A percentile compares a stretch with the other conserved stretches of the same genome.
Conservation (phyloP, 2,797 vertebrate genomes). For the Brachyrhaphis roseni region DNA sequence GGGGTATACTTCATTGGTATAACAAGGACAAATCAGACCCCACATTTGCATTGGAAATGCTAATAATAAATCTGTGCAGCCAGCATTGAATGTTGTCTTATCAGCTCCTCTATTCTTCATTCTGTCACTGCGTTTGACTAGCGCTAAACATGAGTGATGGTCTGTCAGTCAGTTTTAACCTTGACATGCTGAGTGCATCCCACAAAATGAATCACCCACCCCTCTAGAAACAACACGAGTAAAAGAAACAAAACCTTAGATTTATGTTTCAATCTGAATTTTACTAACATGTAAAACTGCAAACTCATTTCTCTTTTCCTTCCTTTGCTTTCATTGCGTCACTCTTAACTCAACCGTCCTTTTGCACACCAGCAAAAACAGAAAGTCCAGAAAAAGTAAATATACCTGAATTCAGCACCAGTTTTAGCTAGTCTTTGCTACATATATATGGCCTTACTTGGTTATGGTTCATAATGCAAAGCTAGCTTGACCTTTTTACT, state of each 20-base stretch:
- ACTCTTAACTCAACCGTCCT: background rate
- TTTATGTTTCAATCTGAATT: background rate
- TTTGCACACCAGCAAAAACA: background rate
- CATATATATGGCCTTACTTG: background rate
- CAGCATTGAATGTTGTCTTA: slow-evolving; percentile 11
- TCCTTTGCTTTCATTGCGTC: background rate
- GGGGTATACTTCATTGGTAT: slow-evolving; percentile 4
- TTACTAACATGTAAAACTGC: background rate
- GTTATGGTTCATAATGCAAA: background rate
- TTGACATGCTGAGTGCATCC: background rate
- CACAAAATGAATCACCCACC: background rate
- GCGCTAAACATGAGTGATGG: slow-evolving; percentile 3
- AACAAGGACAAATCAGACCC: slow-evolving; percentile 8
- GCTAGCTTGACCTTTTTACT: background rate
- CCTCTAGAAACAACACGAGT: background rate
- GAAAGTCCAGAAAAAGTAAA: background rate
- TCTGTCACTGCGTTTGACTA: slow-evolving; percentile 1
- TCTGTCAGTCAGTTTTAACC: slow-evolving; percentile 11
- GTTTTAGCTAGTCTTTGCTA: background rate
- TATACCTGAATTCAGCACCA: background rate
- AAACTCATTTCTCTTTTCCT: slow-evolving; percentile 1
- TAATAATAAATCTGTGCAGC: slow-evolving; percentile 18
- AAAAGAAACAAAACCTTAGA: background rate
- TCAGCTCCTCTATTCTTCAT: slow-evolving; percentile 8
- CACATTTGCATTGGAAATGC: slow-evolving; percentile 9